These are phyloP conservation scores for Loriculus beryllinus DNA, from an alignment of 2,797 vertebrate genomes.

Conservation along the genomic window DNA sequence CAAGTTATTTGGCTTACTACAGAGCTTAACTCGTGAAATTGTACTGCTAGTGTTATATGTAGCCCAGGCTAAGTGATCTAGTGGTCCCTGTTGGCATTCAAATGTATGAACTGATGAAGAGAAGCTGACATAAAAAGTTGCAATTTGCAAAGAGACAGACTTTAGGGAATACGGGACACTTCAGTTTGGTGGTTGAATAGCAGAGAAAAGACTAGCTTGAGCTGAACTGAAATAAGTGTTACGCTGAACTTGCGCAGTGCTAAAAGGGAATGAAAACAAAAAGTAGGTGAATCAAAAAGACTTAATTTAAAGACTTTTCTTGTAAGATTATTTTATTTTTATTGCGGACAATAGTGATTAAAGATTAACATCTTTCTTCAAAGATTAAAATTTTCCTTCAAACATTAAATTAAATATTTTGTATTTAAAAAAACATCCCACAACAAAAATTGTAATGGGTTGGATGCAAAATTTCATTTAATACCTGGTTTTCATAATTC, in stretches of 20 bases:
- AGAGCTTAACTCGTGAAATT: background rate
- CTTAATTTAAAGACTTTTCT: background rate
- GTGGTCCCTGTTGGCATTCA: conserved; percentile 9
- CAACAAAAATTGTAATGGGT: background rate
- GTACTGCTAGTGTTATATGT: background rate
- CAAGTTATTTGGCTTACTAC: background rate
- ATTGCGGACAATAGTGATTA: background rate
- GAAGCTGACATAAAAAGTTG: conserved; percentile 1
- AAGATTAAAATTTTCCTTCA: background rate
- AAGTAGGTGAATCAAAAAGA: background rate
- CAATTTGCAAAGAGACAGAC: background rate
- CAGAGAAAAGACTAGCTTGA: background rate
- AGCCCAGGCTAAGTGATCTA: conserved; percentile 19
- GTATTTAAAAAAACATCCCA: background rate
- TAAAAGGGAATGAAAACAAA: background rate
- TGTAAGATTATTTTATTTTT: background rate
- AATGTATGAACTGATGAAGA: conserved; percentile 18
- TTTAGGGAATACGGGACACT: background rate
- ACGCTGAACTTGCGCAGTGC: background rate
- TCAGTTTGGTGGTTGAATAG: background rate
- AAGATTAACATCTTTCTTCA: background rate
- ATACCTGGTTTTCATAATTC: background rate
- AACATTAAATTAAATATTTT: background rate
- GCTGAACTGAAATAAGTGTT: background rate
- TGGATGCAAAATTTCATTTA: background rate